Base-by-base conservation (phyloP, 2,113 vertebrate species). In the Mirounga angustirostris region DNA sequence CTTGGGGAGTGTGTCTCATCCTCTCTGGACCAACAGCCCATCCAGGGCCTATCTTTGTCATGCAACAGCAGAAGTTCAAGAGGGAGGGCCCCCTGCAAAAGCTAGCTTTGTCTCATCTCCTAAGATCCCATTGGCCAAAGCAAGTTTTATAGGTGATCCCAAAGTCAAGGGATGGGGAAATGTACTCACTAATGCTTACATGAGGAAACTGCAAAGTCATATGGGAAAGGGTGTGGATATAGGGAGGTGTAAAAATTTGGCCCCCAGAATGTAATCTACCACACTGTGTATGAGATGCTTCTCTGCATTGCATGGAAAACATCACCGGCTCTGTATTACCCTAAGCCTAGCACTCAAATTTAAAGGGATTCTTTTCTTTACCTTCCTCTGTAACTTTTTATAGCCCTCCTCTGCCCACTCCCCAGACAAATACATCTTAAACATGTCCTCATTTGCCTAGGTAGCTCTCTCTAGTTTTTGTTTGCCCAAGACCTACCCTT, bases 81-180 rank as follows among this genome's bases (percentile, higher is more conserved):
- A 54, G 13, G 14, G 63, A 69, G 78, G 16, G 4, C 2, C 14
- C 67, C 4, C 0, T 26, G 30, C 22, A 82, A 82, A 92, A 50
- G 15, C 7, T 24, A 61, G 16, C 24, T 88, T 8, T 28, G 40
- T 69, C 67, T 11, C 1, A 14, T 30, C 81, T 87, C 22, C 40
- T 50, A 67, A 84, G 69, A 61, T 40, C 16, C 10, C 56, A 3
- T 7, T n/a, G 80, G n/a, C 14, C 26, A 61, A 86, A 81, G 19
- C 76, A 84, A 76, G n/a, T 36, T 76, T 96, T 28, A 84, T 15
- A 69, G 50, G 28, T 93, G 52, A 28, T 63, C 43, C n/a, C 22
- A 73, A 76, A 76, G 69, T 36, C 33, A 30, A 71, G 26, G 56
- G 46, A 10, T 1, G 7, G 5, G 59, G 18, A 59, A 52, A 50